These are phyloP conservation scores for Lasioglossum vierecki DNA, from an alignment of 2,888 invertebrate species.

Conservation along the genomic window DNA sequence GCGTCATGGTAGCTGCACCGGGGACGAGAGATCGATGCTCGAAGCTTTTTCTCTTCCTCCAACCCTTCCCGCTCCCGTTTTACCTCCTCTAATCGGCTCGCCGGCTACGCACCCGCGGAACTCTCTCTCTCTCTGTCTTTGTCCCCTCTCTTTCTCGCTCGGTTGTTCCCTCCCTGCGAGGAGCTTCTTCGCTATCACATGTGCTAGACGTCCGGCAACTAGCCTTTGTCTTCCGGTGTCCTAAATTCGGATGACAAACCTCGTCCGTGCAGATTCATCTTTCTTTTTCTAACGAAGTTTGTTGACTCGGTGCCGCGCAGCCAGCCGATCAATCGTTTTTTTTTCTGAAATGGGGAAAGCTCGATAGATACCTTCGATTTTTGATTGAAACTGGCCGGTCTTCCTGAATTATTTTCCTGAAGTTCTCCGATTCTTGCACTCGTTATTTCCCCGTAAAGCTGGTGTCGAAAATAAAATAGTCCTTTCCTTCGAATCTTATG, in stretches of 20 bases:
- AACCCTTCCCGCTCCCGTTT: slow-evolving; percentile 49
- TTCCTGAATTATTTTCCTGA: not conserved
- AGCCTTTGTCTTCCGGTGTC: not conserved
- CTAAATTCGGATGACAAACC: not conserved
- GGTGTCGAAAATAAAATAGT: no score
- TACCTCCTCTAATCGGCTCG: slow-evolving; percentile 48
- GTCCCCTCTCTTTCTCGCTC: slow-evolving; percentile 7
- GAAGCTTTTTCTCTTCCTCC: slow-evolving; percentile 66
- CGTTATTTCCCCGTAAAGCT: no score
- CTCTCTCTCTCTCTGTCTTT: slow-evolving; percentile 9
- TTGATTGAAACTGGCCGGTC: not conserved
- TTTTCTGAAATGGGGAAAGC: not conserved
- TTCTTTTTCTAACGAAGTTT: not conserved
- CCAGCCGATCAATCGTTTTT: not conserved
- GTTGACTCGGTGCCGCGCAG: not conserved
- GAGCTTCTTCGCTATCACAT: slow-evolving; percentile 12
- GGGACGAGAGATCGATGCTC: slow-evolving; percentile 67
- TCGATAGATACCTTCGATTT: not conserved
- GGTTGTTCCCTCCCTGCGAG: not conserved
- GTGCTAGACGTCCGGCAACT: not conserved
- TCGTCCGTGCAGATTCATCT: not conserved
- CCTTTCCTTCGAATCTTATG: no score
- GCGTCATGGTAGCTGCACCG: slow-evolving; percentile 68
- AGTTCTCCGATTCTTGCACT: not conserved
- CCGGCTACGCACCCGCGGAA: slow-evolving; percentile 33